Percentiles rank a stretch among this genome's conserved stretches.
phyloP scores from a whole-genome alignment of 2,888 invertebrate genomes.

The Zhuqinia jingwanae region DNA sequence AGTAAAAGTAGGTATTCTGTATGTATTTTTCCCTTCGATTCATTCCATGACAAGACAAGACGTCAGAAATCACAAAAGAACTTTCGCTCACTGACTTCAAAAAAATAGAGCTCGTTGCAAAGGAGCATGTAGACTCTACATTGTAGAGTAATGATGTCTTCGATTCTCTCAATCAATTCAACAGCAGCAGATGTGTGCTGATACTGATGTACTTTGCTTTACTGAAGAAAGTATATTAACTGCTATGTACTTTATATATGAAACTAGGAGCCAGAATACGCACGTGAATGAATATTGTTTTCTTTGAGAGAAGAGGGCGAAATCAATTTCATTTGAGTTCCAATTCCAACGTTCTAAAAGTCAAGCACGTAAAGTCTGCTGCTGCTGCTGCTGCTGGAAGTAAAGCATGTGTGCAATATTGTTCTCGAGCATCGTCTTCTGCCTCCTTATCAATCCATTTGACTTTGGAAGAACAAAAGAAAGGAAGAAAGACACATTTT shows the following conservation, averaged over 20 bases:
- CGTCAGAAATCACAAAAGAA: constrained; percentile 16
- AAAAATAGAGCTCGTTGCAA: not conserved
- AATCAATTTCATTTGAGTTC: constrained; percentile 18
- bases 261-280: not conserved
- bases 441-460: not conserved
- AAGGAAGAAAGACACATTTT: not conserved
- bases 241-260: too few relatives aligned
- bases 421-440: too few relatives aligned
- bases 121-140: constrained; percentile 32
- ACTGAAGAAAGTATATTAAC: constrained; percentile 1
- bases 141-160: constrained; percentile 23
- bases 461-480: constrained; percentile 5
- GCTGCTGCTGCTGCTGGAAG: too few relatives aligned
- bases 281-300: not conserved
- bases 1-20: not conserved
- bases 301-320: not conserved
- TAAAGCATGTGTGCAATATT: too few relatives aligned
- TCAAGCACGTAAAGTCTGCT: too few relatives aligned
- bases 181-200: not conserved
- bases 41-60: not conserved
- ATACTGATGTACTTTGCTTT: not conserved
- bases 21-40: not conserved
- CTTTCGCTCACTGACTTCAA: constrained; percentile 18
- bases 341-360: too few relatives aligned
- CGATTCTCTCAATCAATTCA: constrained; percentile 9